Percentiles rank a stretch among this genome's conserved stretches.
Evolutionary conservation across 37 sponge, comb jelly and placozoan species (phyloP).

Genomic region (Trichoplax adhaerens): DNA sequence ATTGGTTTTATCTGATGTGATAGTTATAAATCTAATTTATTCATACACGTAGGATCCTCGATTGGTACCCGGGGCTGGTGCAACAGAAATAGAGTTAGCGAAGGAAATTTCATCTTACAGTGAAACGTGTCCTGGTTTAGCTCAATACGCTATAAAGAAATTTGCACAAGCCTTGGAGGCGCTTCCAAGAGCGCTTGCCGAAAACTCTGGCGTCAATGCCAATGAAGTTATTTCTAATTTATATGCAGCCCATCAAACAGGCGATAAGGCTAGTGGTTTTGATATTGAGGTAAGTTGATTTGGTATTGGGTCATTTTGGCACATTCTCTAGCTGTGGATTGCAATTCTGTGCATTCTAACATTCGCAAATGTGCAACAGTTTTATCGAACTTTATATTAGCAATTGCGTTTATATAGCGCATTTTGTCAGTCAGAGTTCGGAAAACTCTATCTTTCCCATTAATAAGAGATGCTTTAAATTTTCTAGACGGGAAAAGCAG

Average conservation of each 20-base stretch:
- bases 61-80: constrained; percentile 86
- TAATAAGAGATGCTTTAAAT: too few relatives aligned
- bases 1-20: too few relatives aligned
- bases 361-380: not conserved
- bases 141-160: constrained; percentile 93
- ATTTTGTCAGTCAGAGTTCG: too few relatives aligned
- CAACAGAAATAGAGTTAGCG: constrained; percentile 91
- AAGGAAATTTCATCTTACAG: constrained; percentile 65
- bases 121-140: constrained; percentile 87
- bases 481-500: constrained; percentile 17
- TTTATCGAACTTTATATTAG: too few relatives aligned
- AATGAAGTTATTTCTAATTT: constrained; percentile 70
- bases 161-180: constrained; percentile 78
- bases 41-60: constrained; percentile 29
- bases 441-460: too few relatives aligned
- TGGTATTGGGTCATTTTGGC: not conserved
- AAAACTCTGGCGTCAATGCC: constrained; percentile 87
- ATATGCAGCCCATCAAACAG: constrained; percentile 68
- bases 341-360: constrained; percentile 5
- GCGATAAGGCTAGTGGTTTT: constrained; percentile 48
- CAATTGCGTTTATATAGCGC: too few relatives aligned
- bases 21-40: too few relatives aligned
- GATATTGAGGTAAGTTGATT: constrained; percentile 20
- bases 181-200: constrained; percentile 69
- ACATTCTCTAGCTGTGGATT: too few relatives aligned